These are phyloP conservation scores for Eupithecia pulchellata DNA, from an alignment of 2,888 invertebrate species.

Conservation along the genomic window DNA sequence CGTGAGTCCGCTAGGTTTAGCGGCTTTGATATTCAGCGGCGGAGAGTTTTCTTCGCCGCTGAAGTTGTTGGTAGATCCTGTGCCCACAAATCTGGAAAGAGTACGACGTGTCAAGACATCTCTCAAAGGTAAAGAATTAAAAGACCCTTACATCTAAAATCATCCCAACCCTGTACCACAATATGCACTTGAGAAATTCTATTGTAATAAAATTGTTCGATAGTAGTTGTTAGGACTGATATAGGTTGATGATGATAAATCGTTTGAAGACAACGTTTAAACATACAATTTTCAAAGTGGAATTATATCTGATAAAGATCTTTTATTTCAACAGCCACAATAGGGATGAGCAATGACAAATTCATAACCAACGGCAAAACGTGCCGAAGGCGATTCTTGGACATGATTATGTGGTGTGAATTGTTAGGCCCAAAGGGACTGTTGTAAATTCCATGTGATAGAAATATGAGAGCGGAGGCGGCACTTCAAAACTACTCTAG, in stretches of 20 bases:
- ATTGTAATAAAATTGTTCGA: too few species aligned
- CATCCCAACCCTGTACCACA: neutral
- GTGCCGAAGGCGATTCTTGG: slow-evolving; percentile 61
- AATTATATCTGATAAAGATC: neutral
- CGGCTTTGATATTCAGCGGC: slow-evolving; percentile 70
- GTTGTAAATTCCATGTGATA: slow-evolving; percentile 46
- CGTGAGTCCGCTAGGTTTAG: slow-evolving; percentile 60
- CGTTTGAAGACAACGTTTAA: neutral
- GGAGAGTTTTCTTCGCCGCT: slow-evolving; percentile 65
- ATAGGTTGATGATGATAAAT: too few species aligned
- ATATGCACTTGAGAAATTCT: neutral
- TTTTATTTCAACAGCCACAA: neutral
- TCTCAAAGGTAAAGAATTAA: slow-evolving; percentile 75
- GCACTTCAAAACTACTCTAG: slow-evolving; percentile 34
- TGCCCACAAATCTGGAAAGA: slow-evolving; percentile 73
- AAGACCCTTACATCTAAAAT: neutral
- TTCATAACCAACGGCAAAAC: slow-evolving; percentile 11
- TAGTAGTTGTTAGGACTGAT: too few species aligned
- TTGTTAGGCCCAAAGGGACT: slow-evolving; percentile 69
- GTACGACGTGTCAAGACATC: slow-evolving; percentile 75
- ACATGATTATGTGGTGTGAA: slow-evolving; percentile 82
- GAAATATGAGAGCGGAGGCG: slow-evolving; percentile 41
- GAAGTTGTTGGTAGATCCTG: slow-evolving; percentile 74
- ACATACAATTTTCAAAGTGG: neutral
- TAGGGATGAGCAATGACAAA: slow-evolving; percentile 14